Conservation (phyloP, 1,140 invertebrate genomes). For the Samia ricini region DNA sequence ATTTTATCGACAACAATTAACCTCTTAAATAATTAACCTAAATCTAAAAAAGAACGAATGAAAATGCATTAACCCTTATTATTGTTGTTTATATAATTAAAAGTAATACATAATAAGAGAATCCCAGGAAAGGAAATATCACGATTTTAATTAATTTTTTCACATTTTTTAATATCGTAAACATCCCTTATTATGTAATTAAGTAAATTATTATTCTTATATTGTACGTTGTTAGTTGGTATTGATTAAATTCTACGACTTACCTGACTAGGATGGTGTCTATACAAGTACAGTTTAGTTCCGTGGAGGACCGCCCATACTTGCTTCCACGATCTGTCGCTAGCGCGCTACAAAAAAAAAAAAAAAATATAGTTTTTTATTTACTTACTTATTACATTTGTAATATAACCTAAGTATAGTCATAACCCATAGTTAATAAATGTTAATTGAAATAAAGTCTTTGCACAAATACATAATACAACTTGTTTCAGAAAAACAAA, state of each 20-base stretch:
- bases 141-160: not conserved
- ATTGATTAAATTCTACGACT: constrained; percentile 30
- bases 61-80: no score
- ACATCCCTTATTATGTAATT: not conserved
- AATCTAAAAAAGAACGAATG: no score
- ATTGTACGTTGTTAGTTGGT: not conserved
- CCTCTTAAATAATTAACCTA: no score
- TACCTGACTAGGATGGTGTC: constrained; percentile 74
- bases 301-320: constrained; percentile 74
- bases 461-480: no score
- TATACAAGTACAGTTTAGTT: constrained; percentile 70
- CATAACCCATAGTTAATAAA: no score
- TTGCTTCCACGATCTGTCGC: constrained; percentile 76
- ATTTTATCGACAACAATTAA: no score
- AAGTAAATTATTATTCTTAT: not conserved
- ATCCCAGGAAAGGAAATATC: not conserved
- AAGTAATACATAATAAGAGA: not conserved
- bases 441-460: no score
- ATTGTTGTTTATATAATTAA: not conserved
- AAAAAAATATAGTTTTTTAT: no score
- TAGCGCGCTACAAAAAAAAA: constrained; percentile 57
- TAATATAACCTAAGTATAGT: no score
- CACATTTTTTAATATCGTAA: no score
- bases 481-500: no score
- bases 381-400: no score